Evolutionary conservation across 2,113 vertebrate genomes (phyloP), one percentile per base, ranked within the genome.

Genomic region (Butorides virescens): DNA sequence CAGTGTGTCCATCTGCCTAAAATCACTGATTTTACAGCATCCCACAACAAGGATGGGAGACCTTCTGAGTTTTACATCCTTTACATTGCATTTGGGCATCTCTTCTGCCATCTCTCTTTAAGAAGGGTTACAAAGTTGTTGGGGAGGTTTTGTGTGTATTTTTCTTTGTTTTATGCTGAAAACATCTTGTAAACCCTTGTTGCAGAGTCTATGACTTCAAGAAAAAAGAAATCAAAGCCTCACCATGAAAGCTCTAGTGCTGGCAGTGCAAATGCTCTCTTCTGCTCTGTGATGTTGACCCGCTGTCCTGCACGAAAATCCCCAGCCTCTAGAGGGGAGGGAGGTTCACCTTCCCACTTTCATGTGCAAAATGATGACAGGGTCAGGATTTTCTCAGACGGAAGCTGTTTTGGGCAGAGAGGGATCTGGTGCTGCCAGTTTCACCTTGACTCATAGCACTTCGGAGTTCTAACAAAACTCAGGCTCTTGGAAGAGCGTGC

Each of bases 181-280:
- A 89, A 62, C 15, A 58, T 88, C 42, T 32, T 88, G n/a, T 62
- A 82, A 90, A 75, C 8, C 32, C 37, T 92, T 90, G 39, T 61
- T 88, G 42, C 34, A 47, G 42, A 63, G 21, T 66, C 29, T 66
- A 17, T 66, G 71, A 63, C 75, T 83, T 76, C 63, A 79, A 72
- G 83, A 77, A 86, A 88, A 93, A 86, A 49, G 9, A 50, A 86
- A 92, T 81, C 42, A 88, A 97, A 92, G 56, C 66, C 36, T 84
- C 52, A 21, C 47, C 26, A 27, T 89, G 79, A 94, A 92, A 92
- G 93, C 27, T 84, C 32, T 68, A 46, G 32, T 5, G 6, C 49
- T 72, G 55, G 80, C 36, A 0, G 50, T 37, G 52, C n/a, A 61
- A 79, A 63, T 17, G 12, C 49, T 87, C 87, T 93, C n/a, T 88